Evolutionary conservation across 2,888 invertebrate genomes (phyloP).

Genomic region (Eupithecia insigniata): DNA sequence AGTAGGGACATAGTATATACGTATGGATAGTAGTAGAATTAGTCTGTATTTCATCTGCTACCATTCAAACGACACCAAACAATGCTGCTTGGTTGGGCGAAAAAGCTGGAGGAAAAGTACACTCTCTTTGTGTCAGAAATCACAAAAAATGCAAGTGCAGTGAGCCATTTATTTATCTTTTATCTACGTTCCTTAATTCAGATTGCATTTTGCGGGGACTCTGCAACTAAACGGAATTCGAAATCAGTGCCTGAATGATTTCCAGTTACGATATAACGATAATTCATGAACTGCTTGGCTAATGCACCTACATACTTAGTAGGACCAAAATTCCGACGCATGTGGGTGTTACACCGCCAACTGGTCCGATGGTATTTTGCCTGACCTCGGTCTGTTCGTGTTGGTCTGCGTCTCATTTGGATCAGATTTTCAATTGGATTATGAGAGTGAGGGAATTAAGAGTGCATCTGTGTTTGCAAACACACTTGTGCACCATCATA

Average conservation of each 20-base stretch:
- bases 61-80: not conserved
- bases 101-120: not conserved
- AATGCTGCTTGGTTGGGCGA: not conserved
- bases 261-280: slow-evolving; percentile 26
- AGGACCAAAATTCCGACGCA: too few species aligned
- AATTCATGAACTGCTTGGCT: slow-evolving; percentile 12
- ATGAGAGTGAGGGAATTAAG: too few species aligned
- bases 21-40: too few species aligned
- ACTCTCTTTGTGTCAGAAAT: too few species aligned
- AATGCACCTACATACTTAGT: slow-evolving; percentile 5
- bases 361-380: too few species aligned
- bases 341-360: too few species aligned
- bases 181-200: slow-evolving; percentile 48
- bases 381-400: too few species aligned
- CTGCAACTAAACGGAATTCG: slow-evolving; percentile 52
- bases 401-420: too few species aligned
- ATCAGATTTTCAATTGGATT: too few species aligned
- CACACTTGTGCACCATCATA: too few species aligned
- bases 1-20: too few species aligned
- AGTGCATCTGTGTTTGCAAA: too few species aligned
- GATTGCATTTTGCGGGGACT: slow-evolving; percentile 60
- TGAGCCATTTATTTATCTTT: slow-evolving; percentile 7
- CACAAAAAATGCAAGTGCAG: not conserved
- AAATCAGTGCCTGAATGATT: slow-evolving; percentile 50
- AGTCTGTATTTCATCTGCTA: not conserved